phyloP scores from a whole-genome alignment of 1,140 invertebrate species.

The Drosophila watanabei region DNA sequence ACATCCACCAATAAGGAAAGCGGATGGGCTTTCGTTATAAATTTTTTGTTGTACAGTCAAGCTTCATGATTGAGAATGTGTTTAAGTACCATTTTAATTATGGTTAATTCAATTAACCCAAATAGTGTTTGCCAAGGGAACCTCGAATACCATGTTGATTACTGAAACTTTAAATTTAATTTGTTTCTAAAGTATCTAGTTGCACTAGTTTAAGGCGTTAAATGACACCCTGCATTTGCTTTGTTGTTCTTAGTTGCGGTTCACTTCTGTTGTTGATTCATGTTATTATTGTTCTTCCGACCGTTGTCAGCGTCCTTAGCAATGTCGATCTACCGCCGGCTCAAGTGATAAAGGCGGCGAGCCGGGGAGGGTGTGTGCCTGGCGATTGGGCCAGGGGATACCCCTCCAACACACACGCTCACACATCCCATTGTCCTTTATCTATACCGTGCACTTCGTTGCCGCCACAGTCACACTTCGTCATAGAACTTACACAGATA shows the following conservation, averaged over 20 bases:
- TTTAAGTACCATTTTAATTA: background rate
- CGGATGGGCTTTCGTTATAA: constrained; percentile 26
- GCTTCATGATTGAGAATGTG: background rate
- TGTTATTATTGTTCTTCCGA: constrained; percentile 43
- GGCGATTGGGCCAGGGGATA: background rate
- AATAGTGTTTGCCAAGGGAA: background rate
- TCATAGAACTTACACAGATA: constrained; percentile 18
- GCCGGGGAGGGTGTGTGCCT: constrained; percentile 6
- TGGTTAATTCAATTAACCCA: background rate
- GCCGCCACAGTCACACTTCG: constrained; percentile 70
- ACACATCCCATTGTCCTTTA: constrained; percentile 45
- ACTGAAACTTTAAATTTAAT: too few relatives aligned
- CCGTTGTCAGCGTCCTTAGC: constrained; percentile 60
- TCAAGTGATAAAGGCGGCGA: constrained; percentile 40
- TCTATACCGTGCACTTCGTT: constrained; percentile 71
- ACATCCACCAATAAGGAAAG: constrained; percentile 37
- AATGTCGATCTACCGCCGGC: constrained; percentile 58
- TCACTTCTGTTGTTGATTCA: constrained; percentile 35
- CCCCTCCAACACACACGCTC: constrained; percentile 14
- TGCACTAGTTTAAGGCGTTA: background rate
- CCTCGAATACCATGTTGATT: too few relatives aligned
- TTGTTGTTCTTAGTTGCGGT: background rate
- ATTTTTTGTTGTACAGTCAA: constrained; percentile 6
- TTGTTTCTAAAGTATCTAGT: background rate
- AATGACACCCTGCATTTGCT: background rate